Conservation (phyloP, 2,888 invertebrate species). For the Pseudococcus longispinus region DNA sequence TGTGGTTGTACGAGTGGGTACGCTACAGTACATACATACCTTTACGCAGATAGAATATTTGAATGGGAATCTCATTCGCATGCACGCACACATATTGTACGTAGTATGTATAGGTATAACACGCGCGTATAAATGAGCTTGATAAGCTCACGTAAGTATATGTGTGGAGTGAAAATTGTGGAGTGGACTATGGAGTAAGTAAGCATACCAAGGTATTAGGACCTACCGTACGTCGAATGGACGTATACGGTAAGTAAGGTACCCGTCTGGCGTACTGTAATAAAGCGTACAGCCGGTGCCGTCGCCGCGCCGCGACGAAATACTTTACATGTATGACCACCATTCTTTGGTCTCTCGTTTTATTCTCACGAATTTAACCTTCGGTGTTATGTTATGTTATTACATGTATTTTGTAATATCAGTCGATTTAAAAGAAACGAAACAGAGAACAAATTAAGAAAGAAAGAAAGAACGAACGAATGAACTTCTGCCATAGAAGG, state of each 20-base stretch:
- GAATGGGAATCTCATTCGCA: too few species aligned
- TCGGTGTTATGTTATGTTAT: conserved; percentile 33
- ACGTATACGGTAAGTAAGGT: too few species aligned
- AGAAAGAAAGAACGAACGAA: background rate
- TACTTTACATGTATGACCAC: background rate
- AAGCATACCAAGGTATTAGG: background rate
- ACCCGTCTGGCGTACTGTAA: background rate
- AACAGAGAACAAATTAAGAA: background rate
- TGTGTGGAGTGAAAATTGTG: too few species aligned
- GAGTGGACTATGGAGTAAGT: too few species aligned
- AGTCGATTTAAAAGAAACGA: conserved; percentile 12
- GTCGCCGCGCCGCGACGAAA: background rate
- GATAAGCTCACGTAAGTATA: too few species aligned
- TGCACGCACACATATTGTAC: too few species aligned
- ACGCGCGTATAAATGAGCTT: too few species aligned
- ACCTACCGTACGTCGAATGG: background rate
- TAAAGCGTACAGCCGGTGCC: background rate
- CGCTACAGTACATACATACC: too few species aligned
- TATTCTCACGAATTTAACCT: conserved; percentile 56
- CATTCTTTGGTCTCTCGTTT: conserved; percentile 28
- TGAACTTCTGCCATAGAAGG: background rate
- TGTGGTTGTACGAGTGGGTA: too few species aligned
- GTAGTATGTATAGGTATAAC: too few species aligned
- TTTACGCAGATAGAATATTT: too few species aligned
- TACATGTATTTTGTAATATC: conserved; percentile 44